phyloP scores from a whole-genome alignment of 2,888 invertebrate species.

The Synanthedon myopaeformis region DNA sequence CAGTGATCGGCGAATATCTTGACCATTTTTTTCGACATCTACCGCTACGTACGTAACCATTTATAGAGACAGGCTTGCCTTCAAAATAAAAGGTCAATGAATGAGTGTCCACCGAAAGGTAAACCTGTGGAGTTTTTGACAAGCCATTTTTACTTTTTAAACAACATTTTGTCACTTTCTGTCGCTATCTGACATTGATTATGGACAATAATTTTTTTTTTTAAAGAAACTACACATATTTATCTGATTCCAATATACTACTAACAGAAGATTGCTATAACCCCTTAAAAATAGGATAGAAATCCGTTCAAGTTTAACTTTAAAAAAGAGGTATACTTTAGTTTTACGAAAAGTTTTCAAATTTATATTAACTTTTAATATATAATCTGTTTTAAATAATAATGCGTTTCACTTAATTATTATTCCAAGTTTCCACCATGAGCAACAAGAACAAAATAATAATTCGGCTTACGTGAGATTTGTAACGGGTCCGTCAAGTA shows the following conservation, averaged over 20 bases:
- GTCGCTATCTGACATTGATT: too few species aligned
- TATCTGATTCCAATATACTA: too few species aligned
- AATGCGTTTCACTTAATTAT: neutral
- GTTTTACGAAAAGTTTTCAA: too few species aligned
- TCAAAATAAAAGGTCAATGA: conserved; percentile 5
- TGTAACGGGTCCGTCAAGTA: conserved; percentile 10
- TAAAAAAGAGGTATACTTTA: too few species aligned
- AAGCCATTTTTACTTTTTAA: neutral
- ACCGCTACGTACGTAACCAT: conserved; percentile 23
- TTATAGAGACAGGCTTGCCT: conserved; percentile 4
- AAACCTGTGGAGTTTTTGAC: conserved; percentile 1
- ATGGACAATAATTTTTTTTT: too few species aligned
- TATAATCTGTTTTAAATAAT: too few species aligned
- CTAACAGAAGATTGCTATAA: too few species aligned
- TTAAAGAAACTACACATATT: too few species aligned
- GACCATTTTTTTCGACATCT: conserved; percentile 29
- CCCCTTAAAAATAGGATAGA: too few species aligned
- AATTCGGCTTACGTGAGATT: conserved; percentile 8
- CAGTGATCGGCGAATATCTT: conserved; percentile 23
- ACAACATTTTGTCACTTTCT: neutral
- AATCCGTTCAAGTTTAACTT: too few species aligned
- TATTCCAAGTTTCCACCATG: neutral
- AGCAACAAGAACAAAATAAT: neutral
- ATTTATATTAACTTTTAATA: too few species aligned
- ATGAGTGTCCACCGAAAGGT: conserved; percentile 4